Base-by-base conservation (phyloP, 2,113 vertebrate genomes). In the Piprites chloris region DNA sequence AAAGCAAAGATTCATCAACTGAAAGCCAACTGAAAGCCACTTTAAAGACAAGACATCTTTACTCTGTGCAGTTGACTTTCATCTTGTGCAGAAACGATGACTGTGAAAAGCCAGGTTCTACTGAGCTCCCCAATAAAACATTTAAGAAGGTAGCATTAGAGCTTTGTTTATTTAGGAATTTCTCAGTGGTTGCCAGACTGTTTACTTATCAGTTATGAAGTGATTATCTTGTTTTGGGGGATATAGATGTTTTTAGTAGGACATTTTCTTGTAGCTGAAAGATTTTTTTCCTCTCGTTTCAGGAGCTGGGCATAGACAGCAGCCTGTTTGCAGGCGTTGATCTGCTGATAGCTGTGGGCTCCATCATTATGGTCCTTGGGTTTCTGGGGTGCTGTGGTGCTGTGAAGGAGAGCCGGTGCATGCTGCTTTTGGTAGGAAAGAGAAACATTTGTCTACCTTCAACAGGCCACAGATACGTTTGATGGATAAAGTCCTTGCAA, bases 321-420 rank as follows among this genome's bases (percentile, higher is more conserved):
- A 58, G 53, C 8, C 0, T 87, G 9, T 20, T 90, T 42, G 4
- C 90, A 35, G 87, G 76, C 27, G 55, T 78, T 56, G 82, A 98
- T 55, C 58, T 98, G 12, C 85, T 98, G 62, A 98, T 98, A 67
- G 97, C 97, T 0, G 98, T 98, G 92, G 98, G 98, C 0, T 77
- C 97, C 52, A 97, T 99, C 87, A 98, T 99, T 94, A 99, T 99
- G 98, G 23, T 99, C 30, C 97, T 99, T 8, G 98, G 99, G 12
- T 99, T 99, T 97, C 98, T 99, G 68, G 99, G 99, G 4, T 99
- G 98, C 95, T 99, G 98, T 4, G 99, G 99, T 9, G 98, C 99
- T 27, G 58, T 98, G 37, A 98, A 62, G 65, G 99, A 99, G 97
- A 99, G 97, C 90, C 97, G 97, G 35, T 99, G 98, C 97, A 96